Conservation (phyloP, 2,113 vertebrate species). For the Cebus imitator region DNA sequence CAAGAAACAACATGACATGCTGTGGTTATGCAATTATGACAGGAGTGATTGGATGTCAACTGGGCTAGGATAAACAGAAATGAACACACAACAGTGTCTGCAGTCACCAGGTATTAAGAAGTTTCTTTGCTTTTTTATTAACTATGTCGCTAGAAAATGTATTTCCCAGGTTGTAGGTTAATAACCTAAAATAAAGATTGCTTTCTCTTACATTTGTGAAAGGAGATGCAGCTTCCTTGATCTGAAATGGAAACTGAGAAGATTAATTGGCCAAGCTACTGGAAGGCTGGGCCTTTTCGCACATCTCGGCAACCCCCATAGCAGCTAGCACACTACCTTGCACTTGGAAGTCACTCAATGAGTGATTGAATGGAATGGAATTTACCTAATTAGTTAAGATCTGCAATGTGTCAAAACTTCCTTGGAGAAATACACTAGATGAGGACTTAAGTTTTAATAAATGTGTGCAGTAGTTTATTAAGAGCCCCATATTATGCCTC, state of each 20-base stretch:
- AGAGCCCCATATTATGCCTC: not conserved
- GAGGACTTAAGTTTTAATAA: constrained; percentile 27
- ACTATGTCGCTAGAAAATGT: not conserved
- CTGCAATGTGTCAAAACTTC: constrained; percentile 32
- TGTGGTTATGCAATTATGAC: constrained; percentile 67
- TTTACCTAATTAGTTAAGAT: constrained; percentile 51
- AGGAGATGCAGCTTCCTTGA: not conserved
- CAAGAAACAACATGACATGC: constrained; percentile 69
- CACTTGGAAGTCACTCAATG: constrained; percentile 33
- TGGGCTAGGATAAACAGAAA: not conserved
- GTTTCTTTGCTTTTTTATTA: not conserved
- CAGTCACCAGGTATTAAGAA: not conserved
- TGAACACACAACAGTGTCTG: not conserved
- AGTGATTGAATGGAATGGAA: constrained; percentile 28
- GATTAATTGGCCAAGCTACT: not conserved
- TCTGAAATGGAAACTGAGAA: not conserved
- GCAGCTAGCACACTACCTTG: not conserved
- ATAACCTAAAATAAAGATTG: not conserved
- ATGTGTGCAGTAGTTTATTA: not conserved
- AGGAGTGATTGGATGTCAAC: not conserved
- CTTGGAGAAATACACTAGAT: constrained; percentile 37
- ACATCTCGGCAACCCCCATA: not conserved
- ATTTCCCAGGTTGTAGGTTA: not conserved
- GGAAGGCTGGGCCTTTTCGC: not conserved
- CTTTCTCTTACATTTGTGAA: not conserved